Evolutionary conservation across 2,888 invertebrate species (phyloP).

Genomic region (Parasteatoda lunata): DNA sequence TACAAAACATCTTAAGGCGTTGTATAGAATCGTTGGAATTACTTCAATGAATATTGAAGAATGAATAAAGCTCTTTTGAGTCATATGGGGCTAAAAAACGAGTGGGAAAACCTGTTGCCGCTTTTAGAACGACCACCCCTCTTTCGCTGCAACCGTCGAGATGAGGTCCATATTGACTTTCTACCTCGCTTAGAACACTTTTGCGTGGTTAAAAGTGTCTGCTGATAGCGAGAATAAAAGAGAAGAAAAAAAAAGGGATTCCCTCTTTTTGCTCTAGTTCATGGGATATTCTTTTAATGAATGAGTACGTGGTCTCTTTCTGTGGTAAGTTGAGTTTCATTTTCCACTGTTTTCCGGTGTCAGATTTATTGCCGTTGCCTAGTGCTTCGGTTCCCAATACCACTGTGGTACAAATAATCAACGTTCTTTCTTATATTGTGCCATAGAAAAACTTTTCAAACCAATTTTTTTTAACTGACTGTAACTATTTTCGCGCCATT

Average conservation of each 20-base stretch:
- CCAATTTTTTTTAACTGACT: no score
- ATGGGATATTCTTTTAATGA: neutral
- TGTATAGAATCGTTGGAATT: neutral
- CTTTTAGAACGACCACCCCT: constrained; percentile 42
- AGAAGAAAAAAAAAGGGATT: neutral
- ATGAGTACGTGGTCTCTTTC: neutral
- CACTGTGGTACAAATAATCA: no score
- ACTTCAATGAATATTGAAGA: neutral
- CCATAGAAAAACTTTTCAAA: no score
- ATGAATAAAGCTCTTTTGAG: neutral
- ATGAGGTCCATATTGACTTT: constrained; percentile 42
- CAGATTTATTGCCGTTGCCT: neutral
- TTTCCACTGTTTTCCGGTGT: neutral
- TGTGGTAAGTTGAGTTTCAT: neutral
- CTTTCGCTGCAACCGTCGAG: neutral
- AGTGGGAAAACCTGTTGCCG: constrained; percentile 62
- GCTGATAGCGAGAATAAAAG: neutral
- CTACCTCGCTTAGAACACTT: neutral
- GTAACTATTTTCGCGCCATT: no score
- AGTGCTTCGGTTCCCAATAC: neutral
- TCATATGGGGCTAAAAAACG: constrained; percentile 8
- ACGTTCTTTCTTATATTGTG: no score
- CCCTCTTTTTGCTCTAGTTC: neutral
- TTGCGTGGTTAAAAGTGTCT: constrained; percentile 17
- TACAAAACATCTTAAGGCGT: neutral